These are phyloP conservation scores for Orthonyx spaldingii DNA, from an alignment of 2,113 vertebrate species.

Conservation along the genomic window DNA sequence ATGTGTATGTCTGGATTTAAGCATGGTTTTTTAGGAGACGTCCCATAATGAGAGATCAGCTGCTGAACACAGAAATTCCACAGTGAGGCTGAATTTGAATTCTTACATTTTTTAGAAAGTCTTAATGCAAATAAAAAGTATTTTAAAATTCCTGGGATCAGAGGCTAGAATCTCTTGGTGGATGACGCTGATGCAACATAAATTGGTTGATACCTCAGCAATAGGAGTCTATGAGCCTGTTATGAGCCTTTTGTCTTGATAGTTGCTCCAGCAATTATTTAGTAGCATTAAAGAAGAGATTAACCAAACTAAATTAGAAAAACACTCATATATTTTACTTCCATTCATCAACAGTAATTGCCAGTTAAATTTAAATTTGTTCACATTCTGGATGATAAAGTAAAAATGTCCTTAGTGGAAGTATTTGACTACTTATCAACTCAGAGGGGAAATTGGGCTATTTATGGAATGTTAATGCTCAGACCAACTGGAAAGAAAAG, in stretches of 20 bases:
- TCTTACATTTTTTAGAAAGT: not conserved
- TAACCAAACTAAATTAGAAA: slow-evolving; percentile 51
- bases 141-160: not conserved
- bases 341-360: slow-evolving; percentile 57
- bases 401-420: slow-evolving; percentile 58
- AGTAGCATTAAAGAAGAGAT: slow-evolving; percentile 41
- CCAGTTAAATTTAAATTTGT: slow-evolving; percentile 61
- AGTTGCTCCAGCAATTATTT: slow-evolving; percentile 32
- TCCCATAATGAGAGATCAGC: not conserved
- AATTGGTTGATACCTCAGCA: not conserved
- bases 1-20: not conserved
- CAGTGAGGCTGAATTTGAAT: not conserved
- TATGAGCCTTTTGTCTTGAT: not conserved
- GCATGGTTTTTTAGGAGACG: not conserved
- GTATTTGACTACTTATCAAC: slow-evolving; percentile 55
- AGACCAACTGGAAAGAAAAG: slow-evolving; percentile 28
- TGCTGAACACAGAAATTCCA: not conserved
- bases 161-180: not conserved
- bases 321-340: slow-evolving; percentile 57
- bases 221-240: not conserved
- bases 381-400: slow-evolving; percentile 50
- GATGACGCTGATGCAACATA: not conserved
- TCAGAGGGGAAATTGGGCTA: slow-evolving; percentile 7
- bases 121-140: not conserved
- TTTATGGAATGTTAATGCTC: slow-evolving; percentile 43